Evolutionary conservation across 2,888 invertebrate species (phyloP).

Genomic region (Theristus sp.): DNA sequence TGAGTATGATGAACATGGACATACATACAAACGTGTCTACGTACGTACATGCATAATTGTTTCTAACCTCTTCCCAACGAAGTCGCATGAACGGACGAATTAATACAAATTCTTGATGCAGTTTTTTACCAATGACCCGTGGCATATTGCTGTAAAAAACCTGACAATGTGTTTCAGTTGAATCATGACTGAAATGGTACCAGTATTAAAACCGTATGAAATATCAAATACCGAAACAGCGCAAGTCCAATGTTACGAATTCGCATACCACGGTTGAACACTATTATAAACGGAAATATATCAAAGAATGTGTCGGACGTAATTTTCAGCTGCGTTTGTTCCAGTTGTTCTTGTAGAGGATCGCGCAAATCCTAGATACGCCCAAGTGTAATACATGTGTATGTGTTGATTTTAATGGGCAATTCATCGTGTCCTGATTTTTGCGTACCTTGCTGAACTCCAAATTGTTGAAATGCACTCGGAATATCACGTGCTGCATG

Average conservation of each 20-base stretch:
- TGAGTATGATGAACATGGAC: no score
- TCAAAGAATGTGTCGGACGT: conserved; percentile 60
- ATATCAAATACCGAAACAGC: conserved; percentile 39
- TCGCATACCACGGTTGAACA: conserved; percentile 72
- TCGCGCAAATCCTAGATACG: background rate
- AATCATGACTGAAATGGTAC: no score
- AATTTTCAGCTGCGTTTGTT: conserved; percentile 15
- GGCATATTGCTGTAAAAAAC: conserved; percentile 50
- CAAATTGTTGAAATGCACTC: conserved; percentile 78
- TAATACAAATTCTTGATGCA: conserved; percentile 75
- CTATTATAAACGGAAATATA: conserved; percentile 91
- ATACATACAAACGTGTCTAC: background rate
- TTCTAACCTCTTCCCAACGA: conserved; percentile 64
- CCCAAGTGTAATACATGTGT: background rate
- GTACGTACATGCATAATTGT: background rate
- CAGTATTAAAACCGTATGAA: background rate
- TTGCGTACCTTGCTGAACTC: conserved; percentile 28
- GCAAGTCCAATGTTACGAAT: conserved; percentile 75
- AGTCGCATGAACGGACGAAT: conserved; percentile 79
- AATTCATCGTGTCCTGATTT: no score
- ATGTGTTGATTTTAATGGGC: background rate
- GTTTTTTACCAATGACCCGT: conserved; percentile 64
- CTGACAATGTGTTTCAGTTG: no score
- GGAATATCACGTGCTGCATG: conserved; percentile 79
- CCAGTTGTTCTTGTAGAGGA: background rate